Evolutionary conservation across 2,113 vertebrate species (phyloP).

Genomic region (Semicossyphus pulcher): DNA sequence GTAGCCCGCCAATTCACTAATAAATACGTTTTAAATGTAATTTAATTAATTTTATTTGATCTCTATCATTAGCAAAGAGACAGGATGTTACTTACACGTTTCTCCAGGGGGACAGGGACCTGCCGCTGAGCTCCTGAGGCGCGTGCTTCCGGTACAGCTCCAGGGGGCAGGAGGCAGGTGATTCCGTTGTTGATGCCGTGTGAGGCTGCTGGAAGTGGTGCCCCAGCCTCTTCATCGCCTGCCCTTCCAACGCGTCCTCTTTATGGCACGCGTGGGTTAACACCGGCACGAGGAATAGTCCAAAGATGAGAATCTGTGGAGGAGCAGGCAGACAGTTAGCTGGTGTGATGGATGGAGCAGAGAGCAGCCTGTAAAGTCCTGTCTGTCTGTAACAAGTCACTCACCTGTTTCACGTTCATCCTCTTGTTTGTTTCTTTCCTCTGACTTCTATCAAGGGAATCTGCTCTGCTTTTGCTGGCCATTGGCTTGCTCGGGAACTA

Average conservation of each 20-base stretch:
- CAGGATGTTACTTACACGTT: slow-evolving; percentile 70
- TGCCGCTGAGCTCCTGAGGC: slow-evolving; percentile 27
- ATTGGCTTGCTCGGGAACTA: neutral
- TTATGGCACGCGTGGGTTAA: slow-evolving; percentile 40
- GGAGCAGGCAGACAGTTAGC: neutral
- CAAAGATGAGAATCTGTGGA: slow-evolving; percentile 53
- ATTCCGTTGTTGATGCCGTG: fast-evolving
- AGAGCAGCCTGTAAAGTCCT: neutral
- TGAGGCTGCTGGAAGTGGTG: neutral
- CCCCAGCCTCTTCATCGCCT: slow-evolving; percentile 25
- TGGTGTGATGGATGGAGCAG: neutral
- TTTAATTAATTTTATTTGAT: too few species aligned
- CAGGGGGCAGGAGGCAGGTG: slow-evolving; percentile 29
- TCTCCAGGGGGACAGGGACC: slow-evolving; percentile 91
- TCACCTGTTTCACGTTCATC: slow-evolving; percentile 57
- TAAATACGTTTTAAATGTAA: too few species aligned
- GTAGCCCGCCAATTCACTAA: too few species aligned
- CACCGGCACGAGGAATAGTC: slow-evolving; percentile 7
- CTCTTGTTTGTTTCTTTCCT: neutral
- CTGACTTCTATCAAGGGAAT: neutral
- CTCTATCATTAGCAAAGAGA: too few species aligned
- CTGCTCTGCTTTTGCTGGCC: neutral
- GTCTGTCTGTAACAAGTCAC: slow-evolving; percentile 2
- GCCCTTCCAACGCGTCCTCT: neutral
- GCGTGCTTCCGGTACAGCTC: neutral